Evolutionary conservation across 1,140 invertebrate species (phyloP).

Genomic region (Plectrocnemia conspersa): DNA sequence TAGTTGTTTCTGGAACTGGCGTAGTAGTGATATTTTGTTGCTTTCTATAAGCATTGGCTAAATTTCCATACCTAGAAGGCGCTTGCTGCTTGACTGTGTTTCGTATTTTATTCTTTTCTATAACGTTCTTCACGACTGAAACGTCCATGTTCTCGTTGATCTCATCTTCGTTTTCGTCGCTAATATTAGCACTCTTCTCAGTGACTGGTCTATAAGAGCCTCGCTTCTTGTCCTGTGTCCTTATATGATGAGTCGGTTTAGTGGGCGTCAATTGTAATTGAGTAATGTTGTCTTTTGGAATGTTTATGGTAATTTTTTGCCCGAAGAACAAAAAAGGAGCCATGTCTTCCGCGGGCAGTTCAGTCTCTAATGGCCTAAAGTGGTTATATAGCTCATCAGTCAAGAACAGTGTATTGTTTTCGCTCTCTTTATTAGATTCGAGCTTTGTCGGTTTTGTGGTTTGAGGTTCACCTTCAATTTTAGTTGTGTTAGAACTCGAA

Average conservation of each 20-base stretch:
- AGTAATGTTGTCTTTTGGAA: conserved; percentile 44
- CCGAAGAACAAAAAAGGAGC: conserved; percentile 67
- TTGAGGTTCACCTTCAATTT: conserved; percentile 42
- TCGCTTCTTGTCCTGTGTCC: conserved; percentile 51
- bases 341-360: conserved; percentile 61
- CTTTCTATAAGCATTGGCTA: conserved; percentile 49
- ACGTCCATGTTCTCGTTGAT: conserved; percentile 53
- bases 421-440: conserved; percentile 43
- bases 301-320: conserved; percentile 54
- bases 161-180: conserved; percentile 48
- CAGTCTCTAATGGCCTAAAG: conserved; percentile 57
- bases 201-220: conserved; percentile 49
- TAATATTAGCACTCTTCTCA: conserved; percentile 46
- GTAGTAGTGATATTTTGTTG: conserved; percentile 39
- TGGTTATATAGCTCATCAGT: conserved; percentile 59
- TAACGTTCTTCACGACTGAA: conserved; percentile 50
- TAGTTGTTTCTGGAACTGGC: conserved; percentile 24
- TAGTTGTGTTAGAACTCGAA: conserved; percentile 36
- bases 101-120: conserved; percentile 51
- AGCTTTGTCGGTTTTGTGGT: conserved; percentile 39
- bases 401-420: conserved; percentile 51
- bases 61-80: conserved; percentile 44
- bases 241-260: conserved; percentile 49
- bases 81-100: conserved; percentile 49
- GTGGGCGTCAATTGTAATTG: conserved; percentile 49